Base-by-base conservation (phyloP, 2,888 invertebrate species). In the Ariolimax columbianus region DNA sequence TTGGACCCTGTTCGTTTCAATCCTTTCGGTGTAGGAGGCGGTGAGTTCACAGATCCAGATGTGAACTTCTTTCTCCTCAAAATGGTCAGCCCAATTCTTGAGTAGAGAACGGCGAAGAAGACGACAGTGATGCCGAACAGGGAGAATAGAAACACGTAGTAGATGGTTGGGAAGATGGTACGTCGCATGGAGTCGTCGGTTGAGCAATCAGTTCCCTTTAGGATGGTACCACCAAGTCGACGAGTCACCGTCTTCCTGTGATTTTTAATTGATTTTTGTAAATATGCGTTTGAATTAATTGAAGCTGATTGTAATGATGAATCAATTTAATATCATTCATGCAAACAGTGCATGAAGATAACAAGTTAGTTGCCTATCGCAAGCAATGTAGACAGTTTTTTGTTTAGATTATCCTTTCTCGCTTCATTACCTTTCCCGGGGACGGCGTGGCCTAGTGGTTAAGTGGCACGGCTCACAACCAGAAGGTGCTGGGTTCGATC, bases 71-170 rank as follows among this genome's bases (percentile, higher is more conserved):
- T 92, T 63, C 91, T 90, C 72, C 87, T 86, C 89, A 91, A 90
- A 63, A 92, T 91, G 77, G 90, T 90, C 38, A 90, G 83, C 0
- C 92, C 91, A 30, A 92, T 91, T 78, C 89, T 88, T 43, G 89
- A 88, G 87, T 92, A 92, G 30, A 91, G 90, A 19, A 92, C 88
- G 9, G 90, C 88, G 81, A 92, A 91, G 86, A 91, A 91, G 14
- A 88, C 82, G 0, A 91, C 86, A 66, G 91, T 91, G 38, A 89
- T 87, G 66, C 91, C 86, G 83, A 92, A 92, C n/a, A 91, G 86
- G 0, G 90, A 83, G 82, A 91, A 91, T 7, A 92, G 89, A 85
- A 91, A 90, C 3, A 91, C 91, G 88, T 91, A 92, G 85, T 91
- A 92, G 77, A 91, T 81, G 66, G 89, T 91, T 14, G 92, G 91